Evolutionary conservation across 2,888 invertebrate species (phyloP), one percentile per base, ranked within the genome.

Genomic region (Thyatira batis): DNA sequence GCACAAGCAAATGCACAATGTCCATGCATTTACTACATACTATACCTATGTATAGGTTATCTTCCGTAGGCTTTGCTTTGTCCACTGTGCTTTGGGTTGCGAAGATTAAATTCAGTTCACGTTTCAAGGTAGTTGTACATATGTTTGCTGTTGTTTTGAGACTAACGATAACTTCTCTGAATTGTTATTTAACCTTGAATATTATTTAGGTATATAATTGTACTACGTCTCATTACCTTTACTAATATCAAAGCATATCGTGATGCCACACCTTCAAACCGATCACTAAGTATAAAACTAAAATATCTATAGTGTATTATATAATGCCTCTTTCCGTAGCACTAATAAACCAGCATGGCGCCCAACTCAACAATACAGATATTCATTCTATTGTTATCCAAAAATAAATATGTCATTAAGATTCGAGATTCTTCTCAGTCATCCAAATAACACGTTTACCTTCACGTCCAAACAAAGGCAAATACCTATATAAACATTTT

Each of bases 1-100:
- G 69, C 71, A 80, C 78, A 84, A 85, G 82, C 83, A 86, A 85
- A 86, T 86, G 84, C 78, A 84, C 78, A 78, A 73, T 73, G 71
- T 69, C 65, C 61, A 53, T 62, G 59, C 55, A 61, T 62, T 61
- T 60, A 53, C 48, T 54, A 33, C 54, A 33, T 45, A 46, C 44
- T 39, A 51, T 49, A 54, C 13, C 17, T 55, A 60, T 54, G 57
- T 62, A 49, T 63, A 57, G 56, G 27, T 33, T 43, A 54, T 52
- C 62, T 43, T 25, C 25, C 43, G 20, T 39, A 39, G 13, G 39
- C 39, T 39, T 39, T 39, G 39, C 13, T 8, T 17, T 39, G 39
- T 17, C 39, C 8, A 39, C n/a, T 39, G 39, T 39, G 17, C 39
- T 39, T 39, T 17, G n/a, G 17, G 39, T 5, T 17, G 17, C 17